phyloP scores from a whole-genome alignment of 2,113 vertebrate species.

The Tapirus terrestris region DNA sequence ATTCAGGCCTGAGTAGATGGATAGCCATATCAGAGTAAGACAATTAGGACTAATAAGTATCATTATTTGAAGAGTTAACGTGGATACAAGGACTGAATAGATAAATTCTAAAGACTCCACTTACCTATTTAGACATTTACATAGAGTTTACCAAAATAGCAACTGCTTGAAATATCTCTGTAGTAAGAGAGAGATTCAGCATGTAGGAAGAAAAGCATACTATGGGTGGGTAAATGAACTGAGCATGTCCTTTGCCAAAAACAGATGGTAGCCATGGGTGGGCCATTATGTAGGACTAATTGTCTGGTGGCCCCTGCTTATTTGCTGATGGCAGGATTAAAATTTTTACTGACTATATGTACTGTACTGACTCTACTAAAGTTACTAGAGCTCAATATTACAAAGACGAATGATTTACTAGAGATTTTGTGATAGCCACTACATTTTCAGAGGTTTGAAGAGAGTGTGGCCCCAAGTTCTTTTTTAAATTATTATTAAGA shows the following conservation, averaged over 20 bases:
- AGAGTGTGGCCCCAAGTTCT: background rate
- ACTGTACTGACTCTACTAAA: background rate
- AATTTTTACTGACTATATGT: background rate
- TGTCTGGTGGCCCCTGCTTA: background rate
- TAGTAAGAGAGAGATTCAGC: background rate
- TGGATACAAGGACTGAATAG: background rate
- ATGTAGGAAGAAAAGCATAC: background rate
- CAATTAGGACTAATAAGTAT: conserved; percentile 33
- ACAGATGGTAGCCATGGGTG: background rate
- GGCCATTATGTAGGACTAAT: background rate
- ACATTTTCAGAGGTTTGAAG: background rate
- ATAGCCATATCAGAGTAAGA: conserved; percentile 40
- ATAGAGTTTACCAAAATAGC: conserved; percentile 28
- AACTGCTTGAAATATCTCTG: background rate
- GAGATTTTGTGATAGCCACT: conserved; percentile 2
- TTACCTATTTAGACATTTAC: conserved; percentile 17
- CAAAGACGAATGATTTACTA: background rate
- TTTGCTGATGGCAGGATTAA: conserved; percentile 8
- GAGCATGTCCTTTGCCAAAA: background rate
- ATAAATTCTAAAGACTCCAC: conserved; percentile 16
- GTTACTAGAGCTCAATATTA: background rate
- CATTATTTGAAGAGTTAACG: conserved; percentile 43
- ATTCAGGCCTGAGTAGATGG: background rate
- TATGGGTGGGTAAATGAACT: background rate
- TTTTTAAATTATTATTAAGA: background rate